Evolutionary conservation across 2,797 vertebrate species (phyloP), one percentile per base, ranked within the genome.

Genomic region (Distichodus sexfasciatus): DNA sequence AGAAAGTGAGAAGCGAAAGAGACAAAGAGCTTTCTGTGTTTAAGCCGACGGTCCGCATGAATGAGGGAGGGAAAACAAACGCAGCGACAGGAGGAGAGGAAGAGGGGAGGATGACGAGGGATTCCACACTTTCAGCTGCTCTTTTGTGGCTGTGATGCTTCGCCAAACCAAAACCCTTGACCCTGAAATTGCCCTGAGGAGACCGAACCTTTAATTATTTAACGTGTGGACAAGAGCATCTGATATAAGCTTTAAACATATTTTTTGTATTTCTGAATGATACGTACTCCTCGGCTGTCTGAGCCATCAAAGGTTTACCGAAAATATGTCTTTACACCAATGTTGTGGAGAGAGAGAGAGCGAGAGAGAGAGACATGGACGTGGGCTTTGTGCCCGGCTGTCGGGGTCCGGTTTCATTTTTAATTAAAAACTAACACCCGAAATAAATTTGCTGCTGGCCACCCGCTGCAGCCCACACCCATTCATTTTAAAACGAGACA

Each of bases 381-480:
- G n/a, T n/a, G 31, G 31, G 31, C 10, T 4, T 35, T 35, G 4
- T 35, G 10, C 31, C 31, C 9, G 26, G 46, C 21, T 2, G 21
- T 50, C 66, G 59, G 80, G 82, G 81, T 84, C 83, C 76, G 6
- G 81, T 88, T 88, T 88, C 84, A 81, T 77, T 85, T 90, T 86
- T 89, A 90, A 90, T 91, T 89, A 91, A 90, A 90, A 84, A 78
- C 81, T 85, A 84, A 87, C 86, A 86, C 81, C 82, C 76, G 83
- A 70, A 83, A 87, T 86, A 84, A 87, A 88, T 86, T 81, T 70
- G 75, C 71, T 80, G 0, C 72, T 29, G 48, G 79, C 68, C 78
- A 86, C 87, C 86, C 48, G n/a, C 54, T 5, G 24, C 57, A 36
- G 23, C 69, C 38, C 46, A 24, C 43, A 44, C 41, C 36, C 57